A percentile compares a stretch with the other conserved stretches of the same genome.
These are phyloP conservation scores for Acanthosepion pharaonis DNA, from an alignment of 2,888 invertebrate genomes.

Conservation along the genomic window DNA sequence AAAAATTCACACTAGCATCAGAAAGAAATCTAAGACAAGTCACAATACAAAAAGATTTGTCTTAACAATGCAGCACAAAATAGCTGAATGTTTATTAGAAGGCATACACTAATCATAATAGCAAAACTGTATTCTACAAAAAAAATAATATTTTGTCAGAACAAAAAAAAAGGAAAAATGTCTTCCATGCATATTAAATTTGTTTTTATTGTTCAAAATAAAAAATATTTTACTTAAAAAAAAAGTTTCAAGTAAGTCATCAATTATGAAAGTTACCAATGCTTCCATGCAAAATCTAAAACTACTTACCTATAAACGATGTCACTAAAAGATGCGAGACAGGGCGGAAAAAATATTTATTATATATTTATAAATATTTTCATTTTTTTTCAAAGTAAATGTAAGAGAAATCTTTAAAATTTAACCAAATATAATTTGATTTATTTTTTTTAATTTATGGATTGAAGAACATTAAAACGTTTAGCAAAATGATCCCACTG, in stretches of 20 bases:
- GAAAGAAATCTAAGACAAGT: no score
- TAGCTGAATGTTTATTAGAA: no score
- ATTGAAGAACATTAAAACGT: not conserved
- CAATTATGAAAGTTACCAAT: not conserved
- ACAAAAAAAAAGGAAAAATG: not conserved
- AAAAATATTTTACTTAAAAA: not conserved
- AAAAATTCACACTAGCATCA: no score
- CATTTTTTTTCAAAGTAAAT: not conserved
- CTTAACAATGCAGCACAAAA: no score
- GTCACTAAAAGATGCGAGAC: not conserved
- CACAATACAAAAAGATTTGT: no score
- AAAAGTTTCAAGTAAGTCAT: not conserved
- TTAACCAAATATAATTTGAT: not conserved
- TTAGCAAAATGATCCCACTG: no score
- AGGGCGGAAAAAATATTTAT: not conserved
- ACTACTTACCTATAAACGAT: not conserved
- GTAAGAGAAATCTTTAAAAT: not conserved
- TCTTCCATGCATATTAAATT: not conserved
- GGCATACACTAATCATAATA: no score
- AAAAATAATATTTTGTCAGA: not conserved
- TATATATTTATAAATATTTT: not conserved
- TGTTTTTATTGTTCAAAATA: not conserved
- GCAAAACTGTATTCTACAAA: no score
- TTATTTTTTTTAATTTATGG: not conserved
- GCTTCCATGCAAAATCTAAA: not conserved